Percentiles rank a stretch among this genome's conserved stretches.
Conservation (phyloP, 2,113 vertebrate species). For the Neodontobutis hainanensis region DNA sequence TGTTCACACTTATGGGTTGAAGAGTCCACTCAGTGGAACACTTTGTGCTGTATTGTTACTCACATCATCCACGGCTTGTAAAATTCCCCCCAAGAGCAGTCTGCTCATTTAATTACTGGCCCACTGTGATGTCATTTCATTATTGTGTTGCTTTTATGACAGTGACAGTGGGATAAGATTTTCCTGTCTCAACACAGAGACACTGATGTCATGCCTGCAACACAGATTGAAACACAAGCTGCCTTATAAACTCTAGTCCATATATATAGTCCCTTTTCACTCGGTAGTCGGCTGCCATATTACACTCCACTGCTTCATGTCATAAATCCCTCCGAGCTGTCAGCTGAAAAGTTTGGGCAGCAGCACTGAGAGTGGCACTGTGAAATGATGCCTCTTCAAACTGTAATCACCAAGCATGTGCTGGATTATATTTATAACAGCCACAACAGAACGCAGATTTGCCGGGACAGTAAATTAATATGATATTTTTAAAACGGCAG, state of each 20-base stretch:
- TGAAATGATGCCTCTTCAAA: neutral
- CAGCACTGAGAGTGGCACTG: neutral
- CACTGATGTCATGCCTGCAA: slow-evolving; percentile 71
- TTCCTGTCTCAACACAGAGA: slow-evolving; percentile 71
- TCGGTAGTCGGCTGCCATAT: slow-evolving; percentile 23
- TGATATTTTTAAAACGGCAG: slow-evolving; percentile 6
- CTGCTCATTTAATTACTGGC: slow-evolving; percentile 71
- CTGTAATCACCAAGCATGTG: slow-evolving; percentile 13
- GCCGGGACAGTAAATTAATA: slow-evolving; percentile 6
- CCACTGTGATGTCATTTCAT: slow-evolving; percentile 72
- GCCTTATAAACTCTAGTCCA: slow-evolving; percentile 48
- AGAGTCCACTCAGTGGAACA: slow-evolving; percentile 19
- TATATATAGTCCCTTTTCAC: slow-evolving; percentile 22
- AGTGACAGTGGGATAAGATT: slow-evolving; percentile 60
- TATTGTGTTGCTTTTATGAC: slow-evolving; percentile 72
- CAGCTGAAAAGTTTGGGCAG: neutral
- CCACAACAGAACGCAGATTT: slow-evolving; percentile 1
- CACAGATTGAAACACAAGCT: slow-evolving; percentile 70
- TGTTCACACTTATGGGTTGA: slow-evolving; percentile 4
- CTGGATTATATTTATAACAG: slow-evolving; percentile 9
- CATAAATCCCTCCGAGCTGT: slow-evolving; percentile 8
- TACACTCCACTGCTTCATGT: neutral
- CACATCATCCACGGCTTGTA: slow-evolving; percentile 48
- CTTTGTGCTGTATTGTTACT: slow-evolving; percentile 26
- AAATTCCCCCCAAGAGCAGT: slow-evolving; percentile 54